Conservation (phyloP, 2,797 vertebrate species). For the Acanthornis magna region DNA sequence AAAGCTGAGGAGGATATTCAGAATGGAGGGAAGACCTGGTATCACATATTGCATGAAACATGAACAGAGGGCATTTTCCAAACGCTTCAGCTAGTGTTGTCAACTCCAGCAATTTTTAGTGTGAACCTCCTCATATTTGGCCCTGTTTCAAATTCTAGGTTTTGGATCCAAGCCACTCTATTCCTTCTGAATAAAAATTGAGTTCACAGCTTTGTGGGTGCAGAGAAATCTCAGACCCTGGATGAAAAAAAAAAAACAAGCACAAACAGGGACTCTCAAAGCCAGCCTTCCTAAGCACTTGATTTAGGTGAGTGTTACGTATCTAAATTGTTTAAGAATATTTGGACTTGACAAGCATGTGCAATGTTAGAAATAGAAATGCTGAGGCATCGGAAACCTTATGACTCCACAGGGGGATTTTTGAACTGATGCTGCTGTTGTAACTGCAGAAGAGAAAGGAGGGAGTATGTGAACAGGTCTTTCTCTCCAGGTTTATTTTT, state of each 20-base stretch:
- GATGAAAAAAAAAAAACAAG: not conserved
- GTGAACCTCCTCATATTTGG: not conserved
- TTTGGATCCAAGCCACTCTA: not conserved
- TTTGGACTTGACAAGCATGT: not conserved
- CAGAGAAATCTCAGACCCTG: not conserved
- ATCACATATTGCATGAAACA: not conserved
- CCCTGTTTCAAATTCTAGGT: not conserved
- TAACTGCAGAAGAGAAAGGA: not conserved
- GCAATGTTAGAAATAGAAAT: constrained; percentile 22
- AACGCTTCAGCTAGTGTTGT: not conserved
- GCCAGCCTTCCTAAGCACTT: not conserved
- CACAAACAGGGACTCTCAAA: not conserved
- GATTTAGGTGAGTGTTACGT: not conserved
- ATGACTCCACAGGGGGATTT: constrained; percentile 24
- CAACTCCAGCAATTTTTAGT: not conserved
- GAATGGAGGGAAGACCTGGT: not conserved
- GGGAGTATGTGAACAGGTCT: not conserved
- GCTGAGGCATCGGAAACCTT: constrained; percentile 41
- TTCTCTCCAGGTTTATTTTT: constrained; percentile 45
- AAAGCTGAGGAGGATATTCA: not conserved
- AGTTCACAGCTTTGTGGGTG: not conserved
- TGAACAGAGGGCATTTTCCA: not conserved
- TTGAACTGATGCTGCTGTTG: constrained; percentile 2
- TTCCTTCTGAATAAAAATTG: not conserved
- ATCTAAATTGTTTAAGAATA: not conserved